Evolutionary conservation across 2,888 invertebrate species (phyloP).

Genomic region (Poecilobothrus nobilitatus): DNA sequence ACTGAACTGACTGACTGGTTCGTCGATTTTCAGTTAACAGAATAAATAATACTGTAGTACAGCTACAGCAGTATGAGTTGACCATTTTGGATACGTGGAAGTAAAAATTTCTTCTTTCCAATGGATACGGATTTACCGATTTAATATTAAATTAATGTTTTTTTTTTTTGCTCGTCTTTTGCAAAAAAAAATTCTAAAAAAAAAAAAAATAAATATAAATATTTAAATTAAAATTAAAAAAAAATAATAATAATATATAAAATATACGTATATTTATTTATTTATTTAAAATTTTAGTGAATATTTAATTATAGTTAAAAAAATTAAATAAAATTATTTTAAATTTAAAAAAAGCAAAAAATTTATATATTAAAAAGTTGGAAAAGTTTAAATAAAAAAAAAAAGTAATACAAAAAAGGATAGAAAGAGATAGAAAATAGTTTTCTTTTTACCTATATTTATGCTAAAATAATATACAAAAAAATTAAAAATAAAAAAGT

Average conservation of each 20-base stretch:
- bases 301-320: neutral
- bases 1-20: neutral
- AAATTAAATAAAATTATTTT: neutral
- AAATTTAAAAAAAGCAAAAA: neutral
- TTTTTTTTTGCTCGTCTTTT: neutral
- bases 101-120: neutral
- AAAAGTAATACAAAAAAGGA: no score
- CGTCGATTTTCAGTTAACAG: neutral
- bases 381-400: no score
- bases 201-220: neutral
- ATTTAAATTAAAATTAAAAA: neutral
- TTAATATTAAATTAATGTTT: neutral
- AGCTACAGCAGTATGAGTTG: neutral
- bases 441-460: no score
- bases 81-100: constrained; percentile 12
- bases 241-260: neutral
- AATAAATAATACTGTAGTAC: neutral
- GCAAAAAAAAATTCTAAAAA: neutral
- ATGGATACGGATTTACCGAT: constrained; percentile 1
- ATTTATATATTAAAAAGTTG: neutral
- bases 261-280: no score
- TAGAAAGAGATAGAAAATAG: no score
- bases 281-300: no score
- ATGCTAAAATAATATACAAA: neutral
- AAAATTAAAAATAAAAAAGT: neutral